phyloP scores from a whole-genome alignment of 2,113 vertebrate species.

The Polypterus bichir region DNA sequence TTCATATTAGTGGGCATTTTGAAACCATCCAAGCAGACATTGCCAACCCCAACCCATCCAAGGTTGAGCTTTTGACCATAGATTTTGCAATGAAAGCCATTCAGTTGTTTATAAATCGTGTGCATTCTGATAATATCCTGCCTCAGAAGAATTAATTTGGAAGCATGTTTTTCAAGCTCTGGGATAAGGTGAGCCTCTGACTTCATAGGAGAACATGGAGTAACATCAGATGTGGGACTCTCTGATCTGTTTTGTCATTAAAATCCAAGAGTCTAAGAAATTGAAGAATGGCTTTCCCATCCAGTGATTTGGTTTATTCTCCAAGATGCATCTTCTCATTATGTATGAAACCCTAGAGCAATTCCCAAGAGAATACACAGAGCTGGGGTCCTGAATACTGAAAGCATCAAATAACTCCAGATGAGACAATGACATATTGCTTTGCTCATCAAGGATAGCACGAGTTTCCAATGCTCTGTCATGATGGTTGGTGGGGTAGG shows the following conservation, averaged over 20 bases:
- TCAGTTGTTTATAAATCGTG: constrained; percentile 4
- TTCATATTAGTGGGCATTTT: constrained; percentile 2
- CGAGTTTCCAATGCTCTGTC: too few relatives aligned
- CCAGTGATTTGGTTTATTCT: constrained; percentile 2
- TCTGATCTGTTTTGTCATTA: constrained; percentile 5
- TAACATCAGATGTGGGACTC: constrained; percentile 5
- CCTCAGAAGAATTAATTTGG: constrained; percentile 1
- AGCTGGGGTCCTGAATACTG: too few relatives aligned
- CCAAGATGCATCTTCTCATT: background rate
- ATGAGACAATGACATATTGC: too few relatives aligned
- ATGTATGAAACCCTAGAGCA: constrained; percentile 3
- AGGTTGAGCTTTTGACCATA: too few relatives aligned
- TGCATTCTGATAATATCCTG: constrained; percentile 8
- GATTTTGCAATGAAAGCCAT: constrained; percentile 2
- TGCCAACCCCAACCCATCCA: constrained; percentile 8
- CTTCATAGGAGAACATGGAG: background rate
- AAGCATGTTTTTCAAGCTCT: constrained; percentile 2
- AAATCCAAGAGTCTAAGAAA: constrained; percentile 11
- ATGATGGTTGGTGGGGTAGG: too few relatives aligned
- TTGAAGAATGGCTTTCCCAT: background rate
- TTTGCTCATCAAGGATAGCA: too few relatives aligned
- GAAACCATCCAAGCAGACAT: constrained; percentile 2
- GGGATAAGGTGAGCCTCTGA: background rate
- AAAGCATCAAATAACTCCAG: too few relatives aligned
- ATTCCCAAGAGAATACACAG: constrained; percentile 6